Conservation (phyloP, 2,797 vertebrate genomes). For the Rachycentron canadum region DNA sequence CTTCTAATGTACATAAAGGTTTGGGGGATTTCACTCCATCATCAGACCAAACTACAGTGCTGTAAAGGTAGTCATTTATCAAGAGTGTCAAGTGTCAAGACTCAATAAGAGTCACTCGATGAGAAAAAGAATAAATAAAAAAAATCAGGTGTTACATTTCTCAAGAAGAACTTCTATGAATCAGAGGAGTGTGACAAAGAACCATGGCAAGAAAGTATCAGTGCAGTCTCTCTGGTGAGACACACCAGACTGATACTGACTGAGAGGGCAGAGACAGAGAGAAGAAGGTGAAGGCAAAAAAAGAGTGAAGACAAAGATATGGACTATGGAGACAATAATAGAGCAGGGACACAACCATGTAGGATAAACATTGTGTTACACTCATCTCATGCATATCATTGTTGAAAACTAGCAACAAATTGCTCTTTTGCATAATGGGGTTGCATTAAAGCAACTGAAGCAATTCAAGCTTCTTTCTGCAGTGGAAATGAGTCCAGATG, state of each 20-base stretch:
- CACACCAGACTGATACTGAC: slow-evolving; percentile 12
- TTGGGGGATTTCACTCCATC: not conserved
- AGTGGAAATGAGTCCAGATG: slow-evolving; percentile 15
- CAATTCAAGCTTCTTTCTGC: slow-evolving; percentile 16
- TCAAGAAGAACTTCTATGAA: slow-evolving; percentile 22
- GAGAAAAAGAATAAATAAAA: not conserved
- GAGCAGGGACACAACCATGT: not conserved
- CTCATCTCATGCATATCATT: slow-evolving; percentile 17
- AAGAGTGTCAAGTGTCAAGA: not conserved
- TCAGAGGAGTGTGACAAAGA: slow-evolving; percentile 37
- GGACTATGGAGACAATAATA: not conserved
- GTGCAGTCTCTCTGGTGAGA: slow-evolving; percentile 14
- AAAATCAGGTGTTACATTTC: not conserved
- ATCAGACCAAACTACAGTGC: not conserved
- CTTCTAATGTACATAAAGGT: not conserved
- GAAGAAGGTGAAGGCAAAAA: not conserved
- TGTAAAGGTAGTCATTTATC: not conserved
- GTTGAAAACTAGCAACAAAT: not conserved
- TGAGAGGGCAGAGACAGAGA: not conserved
- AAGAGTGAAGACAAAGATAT: not conserved
- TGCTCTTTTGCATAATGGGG: slow-evolving; percentile 41
- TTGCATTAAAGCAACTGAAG: slow-evolving; percentile 36
- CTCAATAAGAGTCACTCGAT: not conserved
- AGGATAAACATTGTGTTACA: slow-evolving; percentile 2
- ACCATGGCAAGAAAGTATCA: slow-evolving; percentile 17